Evolutionary conservation across 2,113 vertebrate species (phyloP).

Genomic region (Glaucomys volans): DNA sequence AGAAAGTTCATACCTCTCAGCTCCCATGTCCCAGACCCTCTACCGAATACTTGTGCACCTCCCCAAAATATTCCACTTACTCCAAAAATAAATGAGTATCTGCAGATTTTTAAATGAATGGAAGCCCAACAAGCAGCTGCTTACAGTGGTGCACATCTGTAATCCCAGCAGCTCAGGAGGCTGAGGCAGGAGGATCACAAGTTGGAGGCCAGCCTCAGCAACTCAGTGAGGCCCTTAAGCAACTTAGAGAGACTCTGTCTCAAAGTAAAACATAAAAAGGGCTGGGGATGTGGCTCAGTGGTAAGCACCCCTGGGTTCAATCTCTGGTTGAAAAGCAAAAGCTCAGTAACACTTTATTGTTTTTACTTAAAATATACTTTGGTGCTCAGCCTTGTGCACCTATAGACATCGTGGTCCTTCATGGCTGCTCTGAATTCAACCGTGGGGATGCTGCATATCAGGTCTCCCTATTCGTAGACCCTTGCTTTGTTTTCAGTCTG

Average conservation of each 20-base stretch:
- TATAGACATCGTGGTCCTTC: not conserved
- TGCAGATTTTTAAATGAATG: not conserved
- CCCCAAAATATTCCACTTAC: not conserved
- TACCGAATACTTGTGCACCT: not conserved
- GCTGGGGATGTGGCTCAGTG: too few species aligned
- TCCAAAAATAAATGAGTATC: not conserved
- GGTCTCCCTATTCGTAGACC: not conserved
- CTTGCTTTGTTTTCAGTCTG: not conserved
- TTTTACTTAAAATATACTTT: not conserved
- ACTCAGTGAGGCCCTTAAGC: too few species aligned
- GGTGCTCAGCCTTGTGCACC: not conserved
- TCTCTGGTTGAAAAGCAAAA: too few species aligned
- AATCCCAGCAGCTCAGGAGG: too few species aligned
- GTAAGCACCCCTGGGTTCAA: too few species aligned
- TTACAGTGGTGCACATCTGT: too few species aligned
- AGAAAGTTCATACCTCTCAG: not conserved
- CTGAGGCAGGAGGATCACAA: too few species aligned
- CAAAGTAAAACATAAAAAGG: too few species aligned
- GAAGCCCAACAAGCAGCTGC: not conserved
- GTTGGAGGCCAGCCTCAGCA: too few species aligned
- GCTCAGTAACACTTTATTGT: not conserved
- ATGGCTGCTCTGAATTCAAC: rapidly evolving
- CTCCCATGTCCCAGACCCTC: too few species aligned
- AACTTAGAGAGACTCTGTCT: too few species aligned
- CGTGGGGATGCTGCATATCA: too few species aligned